These are phyloP conservation scores for Coregonus sp. DNA, from an alignment of 2,797 vertebrate genomes.

Conservation along the genomic window DNA sequence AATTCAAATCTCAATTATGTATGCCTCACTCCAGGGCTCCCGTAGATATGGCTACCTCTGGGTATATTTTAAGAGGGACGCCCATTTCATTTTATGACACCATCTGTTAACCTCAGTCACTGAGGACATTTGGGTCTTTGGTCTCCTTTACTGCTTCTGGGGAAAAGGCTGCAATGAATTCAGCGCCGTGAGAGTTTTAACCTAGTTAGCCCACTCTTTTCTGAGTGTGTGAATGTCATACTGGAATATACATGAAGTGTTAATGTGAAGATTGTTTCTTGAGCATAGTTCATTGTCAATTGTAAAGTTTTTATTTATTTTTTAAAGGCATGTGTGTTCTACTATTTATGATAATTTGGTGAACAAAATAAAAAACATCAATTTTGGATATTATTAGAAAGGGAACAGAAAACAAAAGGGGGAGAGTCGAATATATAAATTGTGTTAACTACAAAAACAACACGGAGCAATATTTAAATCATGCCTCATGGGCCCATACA, in stretches of 20 bases:
- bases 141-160: slow-evolving; percentile 63
- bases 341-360: not conserved
- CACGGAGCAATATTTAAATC: not conserved
- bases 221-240: not conserved
- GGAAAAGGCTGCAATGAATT: slow-evolving; percentile 39
- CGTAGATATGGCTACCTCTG: slow-evolving; percentile 67
- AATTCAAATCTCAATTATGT: slow-evolving; percentile 63
- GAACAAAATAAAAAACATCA: not conserved
- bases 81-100: slow-evolving; percentile 71
- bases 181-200: slow-evolving; percentile 56
- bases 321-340: slow-evolving; percentile 1
- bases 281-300: not conserved
- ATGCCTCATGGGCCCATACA: slow-evolving; percentile 16
- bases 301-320: not conserved
- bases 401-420: slow-evolving; percentile 24
- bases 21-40: slow-evolving; percentile 59
- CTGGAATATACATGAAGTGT: not conserved
- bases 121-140: slow-evolving; percentile 68
- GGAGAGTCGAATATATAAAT: slow-evolving; percentile 18
- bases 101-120: slow-evolving; percentile 42
- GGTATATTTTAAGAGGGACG: slow-evolving; percentile 74
- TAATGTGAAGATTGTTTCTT: not conserved
- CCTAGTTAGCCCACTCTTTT: slow-evolving; percentile 51
- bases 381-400: not conserved
- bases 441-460: slow-evolving; percentile 29